Percentiles rank a stretch among this genome's conserved stretches.
phyloP scores from a whole-genome alignment of 2,113 vertebrate species.

The Circaetus cinerascens region DNA sequence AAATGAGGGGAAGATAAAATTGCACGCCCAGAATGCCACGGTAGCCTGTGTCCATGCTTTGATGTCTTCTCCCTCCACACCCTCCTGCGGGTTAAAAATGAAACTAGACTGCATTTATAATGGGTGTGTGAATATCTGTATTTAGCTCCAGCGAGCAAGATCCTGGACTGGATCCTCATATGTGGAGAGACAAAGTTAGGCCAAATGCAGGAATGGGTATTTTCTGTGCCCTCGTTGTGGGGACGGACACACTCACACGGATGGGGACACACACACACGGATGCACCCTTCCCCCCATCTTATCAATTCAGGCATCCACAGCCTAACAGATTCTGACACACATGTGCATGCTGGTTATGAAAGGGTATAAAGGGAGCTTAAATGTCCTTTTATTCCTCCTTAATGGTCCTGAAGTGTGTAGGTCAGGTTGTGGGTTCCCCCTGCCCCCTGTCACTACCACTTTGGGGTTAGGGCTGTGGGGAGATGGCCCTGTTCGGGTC shows the following conservation, averaged over 20 bases:
- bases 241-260: rapidly evolving
- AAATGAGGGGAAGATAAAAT: conserved; percentile 29
- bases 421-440: neutral
- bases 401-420: neutral
- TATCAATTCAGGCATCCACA: neutral
- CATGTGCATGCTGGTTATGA: neutral
- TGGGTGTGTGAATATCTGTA: conserved; percentile 33
- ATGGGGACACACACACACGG: no score
- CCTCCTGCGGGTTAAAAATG: conserved; percentile 46
- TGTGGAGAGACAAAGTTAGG: neutral
- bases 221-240: neutral
- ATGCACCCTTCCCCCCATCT: neutral
- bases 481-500: rapidly evolving
- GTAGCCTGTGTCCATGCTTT: conserved; percentile 28
- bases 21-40: conserved; percentile 13
- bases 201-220: neutral
- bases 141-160: conserved; percentile 16
- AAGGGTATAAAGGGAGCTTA: neutral
- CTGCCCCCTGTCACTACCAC: rapidly evolving
- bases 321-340: neutral
- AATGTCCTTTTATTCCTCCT: neutral
- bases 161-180: neutral
- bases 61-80: conserved; percentile 32
- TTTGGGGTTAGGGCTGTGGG: neutral
- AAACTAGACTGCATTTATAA: conserved; percentile 41